These are phyloP conservation scores for Hypselothyrea guttata DNA, from an alignment of 2,888 invertebrate genomes.

Conservation along the genomic window DNA sequence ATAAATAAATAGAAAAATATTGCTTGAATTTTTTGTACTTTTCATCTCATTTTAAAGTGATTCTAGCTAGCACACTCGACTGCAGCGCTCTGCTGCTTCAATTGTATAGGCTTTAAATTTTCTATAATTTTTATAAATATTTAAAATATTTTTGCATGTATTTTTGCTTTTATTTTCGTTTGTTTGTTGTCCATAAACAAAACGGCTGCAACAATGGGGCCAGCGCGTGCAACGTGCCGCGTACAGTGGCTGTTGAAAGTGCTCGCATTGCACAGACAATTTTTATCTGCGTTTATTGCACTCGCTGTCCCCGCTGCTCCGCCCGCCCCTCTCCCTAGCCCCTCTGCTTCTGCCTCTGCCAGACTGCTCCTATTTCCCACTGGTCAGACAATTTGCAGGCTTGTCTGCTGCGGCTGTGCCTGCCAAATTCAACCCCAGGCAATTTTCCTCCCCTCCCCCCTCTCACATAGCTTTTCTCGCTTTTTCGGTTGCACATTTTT, in stretches of 20 bases:
- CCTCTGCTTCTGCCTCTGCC: background rate
- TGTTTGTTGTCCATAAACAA: constrained; percentile 48
- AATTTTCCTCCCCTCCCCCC: constrained; percentile 57
- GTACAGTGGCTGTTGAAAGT: constrained; percentile 54
- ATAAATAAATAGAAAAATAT: no score
- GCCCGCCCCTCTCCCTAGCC: background rate
- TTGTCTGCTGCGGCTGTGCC: constrained; percentile 51
- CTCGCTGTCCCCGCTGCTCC: constrained; percentile 28
- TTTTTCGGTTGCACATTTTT: constrained; percentile 54
- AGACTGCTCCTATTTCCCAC: background rate
- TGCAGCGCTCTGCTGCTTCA: background rate
- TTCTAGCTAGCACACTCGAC: background rate
- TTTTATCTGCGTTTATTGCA: constrained; percentile 66
- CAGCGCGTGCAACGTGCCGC: no score
- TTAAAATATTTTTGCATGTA: no score
- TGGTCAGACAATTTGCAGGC: constrained; percentile 73
- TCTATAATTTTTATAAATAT: no score
- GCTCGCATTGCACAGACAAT: constrained; percentile 54
- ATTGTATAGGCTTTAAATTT: background rate
- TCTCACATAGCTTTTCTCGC: constrained; percentile 22
- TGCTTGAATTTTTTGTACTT: no score
- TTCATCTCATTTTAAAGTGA: no score
- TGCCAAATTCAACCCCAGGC: constrained; percentile 74
- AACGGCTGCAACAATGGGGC: constrained; percentile 47
- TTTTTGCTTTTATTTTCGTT: constrained; percentile 19